Percentiles rank a stretch among this genome's conserved stretches.
These are phyloP conservation scores for Cephus nigrinus DNA, from an alignment of 2,888 invertebrate species.

Conservation along the genomic window DNA sequence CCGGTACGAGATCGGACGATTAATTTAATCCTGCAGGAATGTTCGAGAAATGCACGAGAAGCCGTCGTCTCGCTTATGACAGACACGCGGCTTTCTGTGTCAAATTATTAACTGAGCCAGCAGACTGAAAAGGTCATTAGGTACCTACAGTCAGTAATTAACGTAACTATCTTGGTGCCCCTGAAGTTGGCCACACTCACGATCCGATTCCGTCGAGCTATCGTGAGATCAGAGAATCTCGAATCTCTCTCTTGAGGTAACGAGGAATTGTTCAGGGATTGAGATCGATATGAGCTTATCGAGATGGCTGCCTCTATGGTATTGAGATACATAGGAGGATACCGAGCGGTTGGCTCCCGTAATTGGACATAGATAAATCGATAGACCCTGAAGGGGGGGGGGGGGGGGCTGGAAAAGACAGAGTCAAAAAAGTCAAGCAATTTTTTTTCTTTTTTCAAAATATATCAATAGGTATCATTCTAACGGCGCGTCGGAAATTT, in stretches of 20 bases:
- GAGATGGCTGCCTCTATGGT: not conserved
- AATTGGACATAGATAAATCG: not conserved
- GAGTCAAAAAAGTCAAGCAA: not conserved
- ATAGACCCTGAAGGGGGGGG: not conserved
- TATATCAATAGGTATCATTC: too few species aligned
- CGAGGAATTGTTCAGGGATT: not conserved
- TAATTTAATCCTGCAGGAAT: not conserved
- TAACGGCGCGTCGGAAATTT: too few species aligned
- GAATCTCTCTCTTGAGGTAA: not conserved
- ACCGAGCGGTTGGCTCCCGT: not conserved
- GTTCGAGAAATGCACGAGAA: not conserved
- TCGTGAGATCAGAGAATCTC: not conserved
- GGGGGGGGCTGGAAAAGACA: not conserved
- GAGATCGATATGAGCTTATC: not conserved
- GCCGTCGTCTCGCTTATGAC: not conserved
- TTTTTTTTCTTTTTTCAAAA: too few species aligned
- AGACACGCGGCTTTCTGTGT: conserved; percentile 3
- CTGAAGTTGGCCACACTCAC: not conserved
- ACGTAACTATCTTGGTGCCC: conserved; percentile 31
- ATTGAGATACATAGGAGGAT: not conserved
- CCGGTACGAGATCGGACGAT: too few species aligned
- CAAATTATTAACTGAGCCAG: conserved; percentile 37
- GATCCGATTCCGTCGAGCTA: not conserved
- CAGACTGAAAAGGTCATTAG: conserved; percentile 33
- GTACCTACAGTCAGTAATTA: conserved; percentile 34